Conservation (phyloP, 1,140 invertebrate species). For the Caenorhabditis inopinata region DNA sequence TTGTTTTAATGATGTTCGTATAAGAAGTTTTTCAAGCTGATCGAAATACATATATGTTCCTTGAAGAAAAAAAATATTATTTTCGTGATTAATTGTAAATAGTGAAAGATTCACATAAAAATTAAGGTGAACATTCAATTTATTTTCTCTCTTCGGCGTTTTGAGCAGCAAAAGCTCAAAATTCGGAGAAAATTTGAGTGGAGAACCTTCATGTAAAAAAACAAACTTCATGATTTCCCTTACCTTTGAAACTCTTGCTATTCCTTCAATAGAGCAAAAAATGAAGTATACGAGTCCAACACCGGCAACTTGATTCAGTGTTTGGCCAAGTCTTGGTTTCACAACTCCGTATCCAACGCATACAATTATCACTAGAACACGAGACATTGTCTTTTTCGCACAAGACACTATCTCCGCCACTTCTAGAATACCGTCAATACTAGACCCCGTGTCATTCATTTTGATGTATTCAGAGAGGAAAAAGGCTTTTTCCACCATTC, state of each 20-base stretch:
- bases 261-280: slow-evolving; percentile 79
- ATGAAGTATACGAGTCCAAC: slow-evolving; percentile 80
- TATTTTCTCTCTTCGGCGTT: no score
- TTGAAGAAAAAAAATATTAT: background rate
- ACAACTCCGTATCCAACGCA: slow-evolving; percentile 91
- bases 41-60: no score
- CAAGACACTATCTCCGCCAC: slow-evolving; percentile 83
- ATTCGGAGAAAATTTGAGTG: no score
- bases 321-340: slow-evolving; percentile 84
- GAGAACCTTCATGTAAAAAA: no score
- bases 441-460: slow-evolving; percentile 76
- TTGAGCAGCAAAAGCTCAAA: no score
- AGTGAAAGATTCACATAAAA: no score
- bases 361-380: slow-evolving; percentile 89
- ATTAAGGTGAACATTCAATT: no score
- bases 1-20: no score
- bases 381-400: slow-evolving; percentile 81
- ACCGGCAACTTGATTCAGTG: slow-evolving; percentile 80
- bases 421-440: slow-evolving; percentile 67
- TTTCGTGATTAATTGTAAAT: background rate
- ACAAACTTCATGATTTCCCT: slow-evolving; percentile 22
- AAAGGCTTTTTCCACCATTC: slow-evolving; percentile 74
- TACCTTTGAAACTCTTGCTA: slow-evolving; percentile 75
- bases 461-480: slow-evolving; percentile 85
- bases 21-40: no score